A percentile compares a stretch with the other conserved stretches of the same genome.
Evolutionary conservation across 2,113 vertebrate genomes (phyloP).

Genomic region (Zosterops hypoxanthus): DNA sequence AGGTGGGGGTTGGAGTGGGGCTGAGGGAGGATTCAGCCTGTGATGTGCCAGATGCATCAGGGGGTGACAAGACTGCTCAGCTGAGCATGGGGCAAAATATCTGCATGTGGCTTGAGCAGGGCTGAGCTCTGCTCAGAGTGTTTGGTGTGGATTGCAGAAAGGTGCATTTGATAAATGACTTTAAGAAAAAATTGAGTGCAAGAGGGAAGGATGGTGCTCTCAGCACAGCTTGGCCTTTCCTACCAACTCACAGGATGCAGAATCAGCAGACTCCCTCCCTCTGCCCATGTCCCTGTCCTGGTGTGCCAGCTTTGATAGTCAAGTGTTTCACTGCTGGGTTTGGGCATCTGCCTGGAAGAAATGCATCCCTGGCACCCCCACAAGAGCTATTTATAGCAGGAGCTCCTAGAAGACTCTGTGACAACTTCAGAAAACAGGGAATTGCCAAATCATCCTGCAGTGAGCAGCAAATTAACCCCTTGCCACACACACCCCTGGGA

Average conservation of each 20-base stretch:
- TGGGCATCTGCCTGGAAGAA: slow-evolving; percentile 23
- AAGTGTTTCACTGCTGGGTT: background rate
- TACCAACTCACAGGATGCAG: fast-evolving
- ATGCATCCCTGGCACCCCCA: background rate
- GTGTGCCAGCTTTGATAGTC: background rate
- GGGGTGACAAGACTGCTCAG: fast-evolving
- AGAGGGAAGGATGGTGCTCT: background rate
- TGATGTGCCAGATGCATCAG: background rate
- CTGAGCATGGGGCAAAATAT: fast-evolving
- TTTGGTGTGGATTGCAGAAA: background rate
- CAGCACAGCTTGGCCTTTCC: background rate
- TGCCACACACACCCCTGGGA: fast-evolving
- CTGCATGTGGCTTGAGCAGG: background rate
- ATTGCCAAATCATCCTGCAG: background rate
- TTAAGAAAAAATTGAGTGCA: background rate
- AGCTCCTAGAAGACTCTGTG: slow-evolving; percentile 45
- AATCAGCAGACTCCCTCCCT: background rate
- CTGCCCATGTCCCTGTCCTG: fast-evolving
- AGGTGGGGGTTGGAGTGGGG: background rate
- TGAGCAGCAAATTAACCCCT: background rate
- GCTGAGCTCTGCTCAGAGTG: background rate
- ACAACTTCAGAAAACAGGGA: background rate
- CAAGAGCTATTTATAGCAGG: slow-evolving; percentile 29
- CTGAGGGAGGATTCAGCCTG: background rate
- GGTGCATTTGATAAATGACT: background rate